Evolutionary conservation across 1,140 invertebrate genomes (phyloP).

Genomic region (Ceratina calcarata): DNA sequence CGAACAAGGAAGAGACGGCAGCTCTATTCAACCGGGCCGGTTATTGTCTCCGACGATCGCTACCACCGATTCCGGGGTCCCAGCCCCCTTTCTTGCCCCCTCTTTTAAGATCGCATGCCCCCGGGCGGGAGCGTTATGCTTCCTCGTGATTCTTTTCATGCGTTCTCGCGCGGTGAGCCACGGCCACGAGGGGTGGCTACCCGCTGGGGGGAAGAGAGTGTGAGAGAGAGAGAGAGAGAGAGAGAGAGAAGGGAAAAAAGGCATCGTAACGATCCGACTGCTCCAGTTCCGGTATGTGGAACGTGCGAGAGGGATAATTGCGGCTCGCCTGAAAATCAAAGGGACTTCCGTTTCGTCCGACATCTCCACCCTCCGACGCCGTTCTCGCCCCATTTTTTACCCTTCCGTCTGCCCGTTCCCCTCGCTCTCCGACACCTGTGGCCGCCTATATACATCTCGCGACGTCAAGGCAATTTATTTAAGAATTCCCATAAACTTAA

Average conservation of each 20-base stretch:
- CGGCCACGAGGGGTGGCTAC: constrained; percentile 8
- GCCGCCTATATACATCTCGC: too few relatives aligned
- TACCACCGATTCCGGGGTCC: constrained; percentile 21
- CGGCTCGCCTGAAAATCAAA: constrained; percentile 62
- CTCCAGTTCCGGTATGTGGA: constrained; percentile 55
- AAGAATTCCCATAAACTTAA: too few relatives aligned
- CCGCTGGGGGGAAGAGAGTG: background rate
- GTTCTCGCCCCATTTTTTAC: constrained; percentile 37
- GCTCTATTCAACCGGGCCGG: constrained; percentile 10
- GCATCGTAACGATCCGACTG: constrained; percentile 61
- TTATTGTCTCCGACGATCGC: constrained; percentile 41
- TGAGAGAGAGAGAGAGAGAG: background rate
- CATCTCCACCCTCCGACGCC: constrained; percentile 15
- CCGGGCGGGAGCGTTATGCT: constrained; percentile 9
- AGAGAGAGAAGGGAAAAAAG: constrained; percentile 28
- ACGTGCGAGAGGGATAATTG: constrained; percentile 60
- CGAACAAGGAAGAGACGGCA: constrained; percentile 22
- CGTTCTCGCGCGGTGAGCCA: constrained; percentile 45
- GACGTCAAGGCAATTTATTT: too few relatives aligned
- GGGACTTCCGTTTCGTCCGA: constrained; percentile 54
- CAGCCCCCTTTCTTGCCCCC: too few relatives aligned
- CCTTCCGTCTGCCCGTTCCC: background rate
- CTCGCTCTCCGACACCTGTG: too few relatives aligned
- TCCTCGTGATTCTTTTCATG: constrained; percentile 41
- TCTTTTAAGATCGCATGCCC: constrained; percentile 7